phyloP scores from a whole-genome alignment of 2,888 invertebrate genomes.

The Ferrisia virgata region DNA sequence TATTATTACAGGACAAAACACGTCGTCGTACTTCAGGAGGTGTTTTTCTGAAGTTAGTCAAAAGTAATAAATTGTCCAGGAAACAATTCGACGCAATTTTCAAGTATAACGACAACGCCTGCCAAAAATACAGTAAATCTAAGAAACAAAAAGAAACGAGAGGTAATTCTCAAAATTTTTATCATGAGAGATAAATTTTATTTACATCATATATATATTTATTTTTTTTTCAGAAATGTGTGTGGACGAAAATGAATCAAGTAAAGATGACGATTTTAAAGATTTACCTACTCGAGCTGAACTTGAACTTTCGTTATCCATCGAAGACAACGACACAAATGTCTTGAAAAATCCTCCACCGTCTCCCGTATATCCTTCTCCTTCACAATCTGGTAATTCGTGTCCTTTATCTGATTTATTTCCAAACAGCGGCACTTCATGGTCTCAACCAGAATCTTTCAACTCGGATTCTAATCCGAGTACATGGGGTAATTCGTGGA shows the following conservation, averaged over 20 bases:
- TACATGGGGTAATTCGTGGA: background rate
- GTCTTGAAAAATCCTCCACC: constrained; percentile 38
- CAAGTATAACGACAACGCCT: background rate
- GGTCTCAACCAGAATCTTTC: background rate
- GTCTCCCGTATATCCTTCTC: constrained; percentile 16
- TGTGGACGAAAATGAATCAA: background rate
- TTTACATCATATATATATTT: background rate
- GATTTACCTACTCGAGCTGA: constrained; percentile 15
- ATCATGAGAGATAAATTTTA: background rate
- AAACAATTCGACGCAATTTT: constrained; percentile 30
- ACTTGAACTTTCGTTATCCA: constrained; percentile 12
- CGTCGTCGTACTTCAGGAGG: constrained; percentile 39
- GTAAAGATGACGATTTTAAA: background rate
- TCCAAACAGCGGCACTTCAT: background rate
- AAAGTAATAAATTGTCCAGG: constrained; percentile 14
- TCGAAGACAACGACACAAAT: constrained; percentile 29
- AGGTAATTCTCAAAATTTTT: background rate
- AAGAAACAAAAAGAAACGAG: background rate
- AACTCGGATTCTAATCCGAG: background rate
- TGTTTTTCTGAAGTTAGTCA: constrained; percentile 34
- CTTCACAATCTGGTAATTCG: background rate
- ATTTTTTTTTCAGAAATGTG: background rate
- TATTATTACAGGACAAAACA: constrained; percentile 1
- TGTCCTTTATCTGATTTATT: constrained; percentile 27
- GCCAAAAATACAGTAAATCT: background rate